phyloP scores from a whole-genome alignment of 2,888 invertebrate species.

The Gnatocerus cornutus region DNA sequence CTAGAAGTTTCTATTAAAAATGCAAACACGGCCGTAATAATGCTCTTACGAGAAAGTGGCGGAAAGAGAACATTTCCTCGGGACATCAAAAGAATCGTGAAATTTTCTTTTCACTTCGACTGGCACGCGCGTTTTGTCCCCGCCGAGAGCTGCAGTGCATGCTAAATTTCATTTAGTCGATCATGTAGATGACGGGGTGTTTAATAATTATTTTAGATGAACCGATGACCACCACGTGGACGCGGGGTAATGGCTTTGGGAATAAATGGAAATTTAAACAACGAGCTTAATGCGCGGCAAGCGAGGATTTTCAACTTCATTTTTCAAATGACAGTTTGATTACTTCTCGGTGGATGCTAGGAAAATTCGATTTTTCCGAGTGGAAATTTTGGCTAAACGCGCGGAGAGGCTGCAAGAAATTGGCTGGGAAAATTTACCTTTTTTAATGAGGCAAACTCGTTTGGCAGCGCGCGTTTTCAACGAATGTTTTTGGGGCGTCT shows the following conservation, averaged over 20 bases:
- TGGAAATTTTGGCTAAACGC: constrained; percentile 26
- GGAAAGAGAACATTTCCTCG: constrained; percentile 20
- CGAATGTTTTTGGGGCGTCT: no score
- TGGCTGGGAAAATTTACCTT: no score
- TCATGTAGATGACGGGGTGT: constrained; percentile 4
- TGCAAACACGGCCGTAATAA: constrained; percentile 27
- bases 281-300: constrained; percentile 27
- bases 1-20: constrained; percentile 33
- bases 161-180: constrained; percentile 31
- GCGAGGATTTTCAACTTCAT: constrained; percentile 35
- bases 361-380: constrained; percentile 20
- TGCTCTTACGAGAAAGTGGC: constrained; percentile 15
- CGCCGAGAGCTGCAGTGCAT: constrained; percentile 9
- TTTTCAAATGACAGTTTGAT: constrained; percentile 44
- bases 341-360: constrained; percentile 25
- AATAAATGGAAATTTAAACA: constrained; percentile 37
- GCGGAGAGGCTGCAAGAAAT: no score
- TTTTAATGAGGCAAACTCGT: no score
- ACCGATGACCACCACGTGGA: constrained; percentile 27
- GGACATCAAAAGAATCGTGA: constrained; percentile 30
- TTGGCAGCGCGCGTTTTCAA: no score
- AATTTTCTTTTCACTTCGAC: constrained; percentile 30
- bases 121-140: constrained; percentile 17
- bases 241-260: constrained; percentile 32
- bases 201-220: constrained; percentile 27